phyloP scores from a whole-genome alignment of 2,797 vertebrate genomes.

The Sebastes minor region DNA sequence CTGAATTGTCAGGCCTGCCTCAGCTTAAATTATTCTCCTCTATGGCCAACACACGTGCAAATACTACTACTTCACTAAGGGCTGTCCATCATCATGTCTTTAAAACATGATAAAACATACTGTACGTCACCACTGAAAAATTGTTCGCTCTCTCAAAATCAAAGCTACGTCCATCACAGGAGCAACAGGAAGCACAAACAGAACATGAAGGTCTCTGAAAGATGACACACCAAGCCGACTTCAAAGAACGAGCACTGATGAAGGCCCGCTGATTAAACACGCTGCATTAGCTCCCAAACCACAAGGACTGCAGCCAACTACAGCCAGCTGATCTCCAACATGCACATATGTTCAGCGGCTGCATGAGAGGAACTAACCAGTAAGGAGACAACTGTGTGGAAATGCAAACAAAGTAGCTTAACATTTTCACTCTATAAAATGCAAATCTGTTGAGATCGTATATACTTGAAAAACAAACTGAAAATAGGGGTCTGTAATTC shows the following conservation, averaged over 20 bases:
- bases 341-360: background rate
- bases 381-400: background rate
- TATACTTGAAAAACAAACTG: background rate
- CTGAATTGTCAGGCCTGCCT: background rate
- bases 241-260: background rate
- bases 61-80: background rate
- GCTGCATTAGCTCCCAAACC: background rate
- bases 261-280: background rate
- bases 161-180: background rate
- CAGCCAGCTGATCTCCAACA: conserved; percentile 10
- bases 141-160: background rate
- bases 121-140: background rate
- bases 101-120: background rate
- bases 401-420: background rate
- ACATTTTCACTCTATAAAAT: background rate
- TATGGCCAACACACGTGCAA: background rate
- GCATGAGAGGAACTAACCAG: background rate
- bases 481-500: background rate
- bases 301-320: background rate
- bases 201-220: background rate
- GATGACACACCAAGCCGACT: background rate
- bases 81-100: background rate
- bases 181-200: background rate
- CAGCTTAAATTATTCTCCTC: background rate
- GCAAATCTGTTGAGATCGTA: background rate